A percentile compares a stretch with the other conserved stretches of the same genome.
Evolutionary conservation across 2,113 vertebrate species (phyloP).

Genomic region (Dromas ardeola): DNA sequence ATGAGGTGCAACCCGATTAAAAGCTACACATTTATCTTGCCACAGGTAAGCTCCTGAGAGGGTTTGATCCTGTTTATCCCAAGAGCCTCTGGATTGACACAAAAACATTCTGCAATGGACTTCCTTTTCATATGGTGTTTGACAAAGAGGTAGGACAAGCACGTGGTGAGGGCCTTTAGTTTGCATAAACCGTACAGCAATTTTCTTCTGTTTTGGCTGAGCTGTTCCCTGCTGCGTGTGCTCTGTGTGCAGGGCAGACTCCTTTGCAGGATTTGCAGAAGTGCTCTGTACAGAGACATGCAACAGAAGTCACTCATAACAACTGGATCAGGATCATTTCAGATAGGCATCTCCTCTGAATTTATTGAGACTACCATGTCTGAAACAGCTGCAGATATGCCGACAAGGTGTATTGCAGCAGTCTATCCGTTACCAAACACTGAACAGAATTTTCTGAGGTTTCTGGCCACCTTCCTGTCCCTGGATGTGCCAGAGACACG

Average conservation of each 20-base stretch:
- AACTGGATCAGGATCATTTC: not conserved
- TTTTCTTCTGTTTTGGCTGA: not conserved
- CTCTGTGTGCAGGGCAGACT: not conserved
- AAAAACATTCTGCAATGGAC: conserved; percentile 80
- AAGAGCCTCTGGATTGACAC: conserved; percentile 78
- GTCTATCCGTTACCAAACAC: not conserved
- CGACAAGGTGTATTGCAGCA: not conserved
- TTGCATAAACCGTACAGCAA: not conserved
- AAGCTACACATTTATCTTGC: not conserved
- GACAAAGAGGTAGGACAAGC: conserved; percentile 77
- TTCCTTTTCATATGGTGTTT: conserved; percentile 84
- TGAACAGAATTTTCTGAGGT: not conserved
- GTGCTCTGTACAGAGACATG: not conserved
- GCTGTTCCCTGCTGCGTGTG: accelerated
- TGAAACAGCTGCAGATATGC: not conserved
- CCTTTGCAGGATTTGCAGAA: not conserved
- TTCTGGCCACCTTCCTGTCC: not conserved
- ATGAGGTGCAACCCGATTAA: not conserved
- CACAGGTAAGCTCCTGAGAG: conserved; percentile 76
- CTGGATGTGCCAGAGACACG: not conserved
- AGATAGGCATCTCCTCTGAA: not conserved
- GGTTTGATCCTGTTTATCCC: conserved; percentile 80
- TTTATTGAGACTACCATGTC: not conserved
- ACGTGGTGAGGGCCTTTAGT: not conserved
- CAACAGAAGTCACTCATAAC: not conserved